Evolutionary conservation across 1,140 invertebrate species (phyloP), one percentile per base, ranked within the genome.

Genomic region (Drosophila grimshawi): DNA sequence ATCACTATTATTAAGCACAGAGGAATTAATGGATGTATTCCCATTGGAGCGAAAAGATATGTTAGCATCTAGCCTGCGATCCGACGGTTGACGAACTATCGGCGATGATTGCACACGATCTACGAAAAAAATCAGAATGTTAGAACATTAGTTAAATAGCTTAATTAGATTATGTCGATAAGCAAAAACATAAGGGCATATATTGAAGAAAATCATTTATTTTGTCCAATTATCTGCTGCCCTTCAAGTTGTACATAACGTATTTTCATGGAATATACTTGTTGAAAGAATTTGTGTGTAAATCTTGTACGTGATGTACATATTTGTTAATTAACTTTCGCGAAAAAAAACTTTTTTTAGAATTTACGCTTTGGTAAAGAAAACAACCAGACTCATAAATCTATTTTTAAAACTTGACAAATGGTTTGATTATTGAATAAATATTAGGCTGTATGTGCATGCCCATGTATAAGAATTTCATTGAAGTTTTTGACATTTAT

Each of bases 21-120:
- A 89, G 2, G 71, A 65, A 60, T 89, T 86, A 19, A 74, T 78
- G 7, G 90, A 86, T 32, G 78, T 80, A 78, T 86, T 92, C 10
- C 91, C 91, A 90, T 91, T 92, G 29, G 91, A 90, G 2, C 91
- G 81, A 33, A 91, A 56, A 3, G 91, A 89, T 39, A 86, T 67
- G 57, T 91, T 92, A 2, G 71, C 88, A 86, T 92, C 92, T 32
- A 92, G 81, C 39, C 92, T 70, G 10, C 92, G 83, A 65, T 92
- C 92, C 51, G 92, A 92, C 2, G 90, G 91, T 46, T 92, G 91
- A 11, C 91, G 82, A 45, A 90, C 83, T 56, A 92, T 90, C 6
- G 92, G 89, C 3, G 80, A 63, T 52, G 90, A 67, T 49, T 90
- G 79, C 7, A 81, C 78, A 3, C 92, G 91, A 66, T 92, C 92